Conservation (phyloP, 2,797 vertebrate genomes). For the Macroramphosus scolopax region DNA sequence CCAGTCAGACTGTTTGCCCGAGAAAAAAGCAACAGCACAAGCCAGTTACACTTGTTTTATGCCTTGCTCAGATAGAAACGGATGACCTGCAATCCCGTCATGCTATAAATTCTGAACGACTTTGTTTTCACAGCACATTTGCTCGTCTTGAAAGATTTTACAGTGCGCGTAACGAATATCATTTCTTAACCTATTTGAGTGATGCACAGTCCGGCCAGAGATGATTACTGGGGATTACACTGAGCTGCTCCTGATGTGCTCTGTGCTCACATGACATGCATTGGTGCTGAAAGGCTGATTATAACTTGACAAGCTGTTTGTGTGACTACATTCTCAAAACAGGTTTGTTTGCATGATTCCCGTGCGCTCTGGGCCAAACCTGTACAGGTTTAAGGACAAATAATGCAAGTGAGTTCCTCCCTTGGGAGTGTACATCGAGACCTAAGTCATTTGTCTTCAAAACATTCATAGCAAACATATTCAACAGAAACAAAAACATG, state of each 20-base stretch:
- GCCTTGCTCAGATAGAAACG: neutral
- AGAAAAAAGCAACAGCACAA: slow-evolving; percentile 12
- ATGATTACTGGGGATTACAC: slow-evolving; percentile 63
- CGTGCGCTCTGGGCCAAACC: slow-evolving; percentile 39
- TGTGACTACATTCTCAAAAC: slow-evolving; percentile 23
- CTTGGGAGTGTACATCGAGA: slow-evolving; percentile 45
- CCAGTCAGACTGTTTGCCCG: slow-evolving; percentile 3
- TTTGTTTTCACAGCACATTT: neutral
- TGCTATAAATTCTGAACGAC: neutral
- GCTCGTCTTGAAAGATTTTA: slow-evolving; percentile 17
- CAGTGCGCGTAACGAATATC: slow-evolving; percentile 25
- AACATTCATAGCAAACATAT: slow-evolving; percentile 20
- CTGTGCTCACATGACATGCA: slow-evolving; percentile 33
- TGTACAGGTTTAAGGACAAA: slow-evolving; percentile 44
- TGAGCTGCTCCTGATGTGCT: slow-evolving; percentile 52
- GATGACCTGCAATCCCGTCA: slow-evolving; percentile 11
- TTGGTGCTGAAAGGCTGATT: slow-evolving; percentile 25
- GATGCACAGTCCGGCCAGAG: slow-evolving; percentile 44
- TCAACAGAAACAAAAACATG: neutral
- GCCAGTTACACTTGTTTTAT: slow-evolving; percentile 15
- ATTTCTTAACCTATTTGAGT: slow-evolving; percentile 43
- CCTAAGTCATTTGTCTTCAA: slow-evolving; percentile 25
- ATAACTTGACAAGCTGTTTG: slow-evolving; percentile 23
- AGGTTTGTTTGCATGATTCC: slow-evolving; percentile 47
- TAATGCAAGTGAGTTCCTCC: slow-evolving; percentile 44